These are phyloP conservation scores for Rhinophrynus dorsalis DNA, from an alignment of 2,797 vertebrate genomes.

Conservation along the genomic window DNA sequence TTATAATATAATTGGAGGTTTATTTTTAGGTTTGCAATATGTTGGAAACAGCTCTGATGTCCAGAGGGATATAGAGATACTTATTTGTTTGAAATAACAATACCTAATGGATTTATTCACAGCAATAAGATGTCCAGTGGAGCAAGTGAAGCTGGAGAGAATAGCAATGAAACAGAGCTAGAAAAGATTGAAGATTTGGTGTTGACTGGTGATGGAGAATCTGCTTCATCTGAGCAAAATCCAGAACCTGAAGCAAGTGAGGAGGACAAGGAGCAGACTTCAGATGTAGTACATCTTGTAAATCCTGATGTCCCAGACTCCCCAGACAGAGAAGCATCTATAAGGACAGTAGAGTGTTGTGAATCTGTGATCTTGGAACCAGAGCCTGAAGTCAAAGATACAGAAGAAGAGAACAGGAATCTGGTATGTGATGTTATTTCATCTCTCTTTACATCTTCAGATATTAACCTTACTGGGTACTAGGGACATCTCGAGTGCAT, in stretches of 20 bases:
- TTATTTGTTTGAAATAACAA: too few species aligned
- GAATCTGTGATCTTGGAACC: constrained; percentile 87
- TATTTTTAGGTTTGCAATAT: too few species aligned
- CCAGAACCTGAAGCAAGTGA: constrained; percentile 31
- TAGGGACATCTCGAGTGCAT: too few species aligned
- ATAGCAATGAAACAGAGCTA: constrained; percentile 45
- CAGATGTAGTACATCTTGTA: constrained; percentile 32
- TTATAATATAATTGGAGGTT: too few species aligned
- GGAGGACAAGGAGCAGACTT: constrained; percentile 11
- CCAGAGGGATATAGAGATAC: too few species aligned
- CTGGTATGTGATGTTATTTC: constrained; percentile 64
- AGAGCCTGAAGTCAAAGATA: constrained; percentile 57
- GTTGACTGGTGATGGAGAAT: constrained; percentile 15
- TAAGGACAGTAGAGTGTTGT: constrained; percentile 66
- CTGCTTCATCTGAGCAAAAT: constrained; percentile 6
- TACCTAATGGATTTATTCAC: too few species aligned
- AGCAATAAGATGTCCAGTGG: constrained; percentile 73
- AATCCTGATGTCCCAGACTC: constrained; percentile 26
- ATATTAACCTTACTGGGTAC: too few species aligned
- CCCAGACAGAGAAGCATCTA: not conserved
- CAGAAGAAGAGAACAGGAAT: constrained; percentile 53
- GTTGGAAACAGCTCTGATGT: too few species aligned
- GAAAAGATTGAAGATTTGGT: constrained; percentile 48
- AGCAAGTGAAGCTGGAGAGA: constrained; percentile 23
- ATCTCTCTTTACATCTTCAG: too few species aligned